Evolutionary conservation across 2,113 vertebrate species (phyloP), one percentile per base, ranked within the genome.

Genomic region (Chauna torquata): DNA sequence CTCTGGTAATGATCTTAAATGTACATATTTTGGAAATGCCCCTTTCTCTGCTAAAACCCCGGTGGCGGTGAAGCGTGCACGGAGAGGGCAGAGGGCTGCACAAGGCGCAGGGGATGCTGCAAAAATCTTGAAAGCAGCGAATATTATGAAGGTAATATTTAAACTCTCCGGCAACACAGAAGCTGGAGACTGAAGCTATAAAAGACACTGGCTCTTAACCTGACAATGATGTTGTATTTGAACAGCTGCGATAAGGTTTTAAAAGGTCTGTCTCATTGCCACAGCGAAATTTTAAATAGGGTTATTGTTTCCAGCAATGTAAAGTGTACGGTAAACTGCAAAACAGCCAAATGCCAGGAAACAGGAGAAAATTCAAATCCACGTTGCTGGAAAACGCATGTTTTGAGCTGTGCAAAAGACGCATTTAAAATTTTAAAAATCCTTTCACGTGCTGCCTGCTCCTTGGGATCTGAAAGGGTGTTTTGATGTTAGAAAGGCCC

Each of bases 161-260:
- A 97, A 98, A 97, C 94, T 96, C 94, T 84, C 12, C 66, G 79
- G 86, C 88, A 80, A 88, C 11, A 55, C 91, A 50, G 83, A 66
- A 95, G 96, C 95, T 81, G 59, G 42, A 82, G 96, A 25, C 95
- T 55, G 50, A 70, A 47, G 97, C 97, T 96, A 80, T 98, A 96
- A 98, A 98, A 98, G 97, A 59, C 98, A 3, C 96, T 84, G 97
- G 97, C 98, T 98, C 98, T 98, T 98, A 98, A 98, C 98, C 98
- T 98, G 98, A 98, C 98, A 98, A 98, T 98, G 98, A 98, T 98
- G 98, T 98, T 98, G 98, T 98, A 98, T 98, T 98, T 98, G 98
- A 98, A 98, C 98, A 98, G 98, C 98, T 98, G 98, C 96, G 88
- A 97, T 97, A 98, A 98, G 98, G 97, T 98, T 98, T 97, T 98